A percentile compares a stretch with the other conserved stretches of the same genome.
phyloP scores from a whole-genome alignment of 2,888 invertebrate genomes.

The Aphodius sticticus region DNA sequence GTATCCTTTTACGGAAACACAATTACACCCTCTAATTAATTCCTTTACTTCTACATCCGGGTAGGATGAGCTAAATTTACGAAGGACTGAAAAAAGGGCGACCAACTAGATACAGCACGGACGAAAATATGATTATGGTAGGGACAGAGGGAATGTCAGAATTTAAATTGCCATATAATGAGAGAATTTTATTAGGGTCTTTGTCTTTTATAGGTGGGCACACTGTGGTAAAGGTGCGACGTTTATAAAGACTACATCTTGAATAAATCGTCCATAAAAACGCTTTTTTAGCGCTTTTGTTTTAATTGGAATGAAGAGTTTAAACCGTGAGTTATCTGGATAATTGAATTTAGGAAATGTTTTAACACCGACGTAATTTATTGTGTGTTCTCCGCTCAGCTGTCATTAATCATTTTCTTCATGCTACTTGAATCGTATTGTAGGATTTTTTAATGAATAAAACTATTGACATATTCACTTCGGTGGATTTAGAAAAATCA shows the following conservation, averaged over 20 bases:
- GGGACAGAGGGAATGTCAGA: constrained; percentile 13
- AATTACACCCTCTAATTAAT: not conserved
- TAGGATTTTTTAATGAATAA: too few species aligned
- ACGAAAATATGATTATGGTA: constrained; percentile 17
- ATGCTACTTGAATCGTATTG: too few species aligned
- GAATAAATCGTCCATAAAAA: not conserved
- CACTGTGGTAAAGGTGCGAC: not conserved
- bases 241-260: not conserved
- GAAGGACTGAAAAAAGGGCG: not conserved
- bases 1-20: not conserved
- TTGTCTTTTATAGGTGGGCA: not conserved
- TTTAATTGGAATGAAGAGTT: not conserved
- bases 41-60: not conserved
- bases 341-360: not conserved
- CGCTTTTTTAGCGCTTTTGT: not conserved
- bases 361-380: not conserved
- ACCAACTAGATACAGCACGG: not conserved
- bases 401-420: too few species aligned
- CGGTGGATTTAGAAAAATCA: too few species aligned
- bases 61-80: not conserved
- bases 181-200: constrained; percentile 16
- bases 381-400: not conserved
- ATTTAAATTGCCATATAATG: constrained; percentile 22
- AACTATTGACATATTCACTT: too few species aligned
- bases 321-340: not conserved